These are phyloP conservation scores for Asobara japonica DNA, from an alignment of 1,140 invertebrate species.

Conservation along the genomic window DNA sequence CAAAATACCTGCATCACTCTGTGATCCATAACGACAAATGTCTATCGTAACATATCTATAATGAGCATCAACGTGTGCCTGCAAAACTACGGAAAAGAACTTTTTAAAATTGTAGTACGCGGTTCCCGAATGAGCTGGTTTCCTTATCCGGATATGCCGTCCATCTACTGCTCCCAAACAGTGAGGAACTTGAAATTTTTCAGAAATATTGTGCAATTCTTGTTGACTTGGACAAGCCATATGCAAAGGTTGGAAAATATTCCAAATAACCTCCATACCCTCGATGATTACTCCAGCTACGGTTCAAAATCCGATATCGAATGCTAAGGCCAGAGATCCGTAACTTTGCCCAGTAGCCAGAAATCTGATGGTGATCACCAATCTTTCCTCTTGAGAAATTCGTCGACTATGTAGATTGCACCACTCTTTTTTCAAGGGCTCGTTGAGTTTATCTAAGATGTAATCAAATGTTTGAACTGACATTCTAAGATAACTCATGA, in stretches of 20 bases:
- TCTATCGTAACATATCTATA: conserved; percentile 53
- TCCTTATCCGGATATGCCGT: conserved; percentile 25
- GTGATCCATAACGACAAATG: conserved; percentile 49
- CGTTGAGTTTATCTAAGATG: neutral
- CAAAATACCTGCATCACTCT: conserved; percentile 54
- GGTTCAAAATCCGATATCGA: neutral
- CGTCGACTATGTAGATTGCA: neutral
- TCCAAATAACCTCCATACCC: too few relatives aligned
- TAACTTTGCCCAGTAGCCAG: neutral
- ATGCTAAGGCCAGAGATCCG: neutral
- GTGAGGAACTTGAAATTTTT: too few relatives aligned
- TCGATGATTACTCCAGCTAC: neutral
- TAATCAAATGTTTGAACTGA: neutral
- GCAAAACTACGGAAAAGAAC: conserved; percentile 47
- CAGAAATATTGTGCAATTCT: too few relatives aligned
- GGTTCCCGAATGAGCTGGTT: conserved; percentile 38
- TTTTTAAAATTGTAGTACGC: conserved; percentile 44
- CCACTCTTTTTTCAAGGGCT: neutral
- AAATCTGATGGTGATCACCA: neutral
- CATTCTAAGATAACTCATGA: neutral
- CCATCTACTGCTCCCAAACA: conserved; percentile 12
- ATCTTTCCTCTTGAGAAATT: neutral
- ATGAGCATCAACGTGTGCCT: conserved; percentile 47
- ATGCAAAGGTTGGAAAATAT: too few relatives aligned
- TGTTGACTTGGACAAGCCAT: too few relatives aligned